Conservation (phyloP, 2,113 vertebrate genomes). For the Sceloporus tristichus region DNA sequence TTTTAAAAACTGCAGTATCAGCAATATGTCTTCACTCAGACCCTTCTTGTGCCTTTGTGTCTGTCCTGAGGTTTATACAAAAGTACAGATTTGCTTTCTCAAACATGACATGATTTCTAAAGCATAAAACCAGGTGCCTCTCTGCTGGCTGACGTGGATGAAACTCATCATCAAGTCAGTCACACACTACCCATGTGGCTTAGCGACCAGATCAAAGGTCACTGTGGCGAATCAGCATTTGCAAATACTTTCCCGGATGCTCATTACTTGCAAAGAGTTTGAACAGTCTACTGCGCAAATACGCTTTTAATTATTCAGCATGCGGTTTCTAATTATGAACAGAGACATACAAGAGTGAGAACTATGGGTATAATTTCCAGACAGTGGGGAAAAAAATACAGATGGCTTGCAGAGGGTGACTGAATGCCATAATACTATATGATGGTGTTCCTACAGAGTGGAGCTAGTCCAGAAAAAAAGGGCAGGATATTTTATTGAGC, state of each 20-base stretch:
- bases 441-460: not conserved
- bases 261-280: not conserved
- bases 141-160: conserved; percentile 34
- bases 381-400: not conserved
- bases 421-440: not conserved
- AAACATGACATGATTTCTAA: conserved; percentile 35
- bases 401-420: not conserved
- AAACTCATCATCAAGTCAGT: not conserved
- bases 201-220: conserved; percentile 21
- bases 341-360: conserved; percentile 1
- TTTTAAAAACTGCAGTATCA: not conserved
- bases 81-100: conserved; percentile 13
- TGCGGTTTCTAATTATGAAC: conserved; percentile 27
- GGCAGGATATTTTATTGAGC: not conserved
- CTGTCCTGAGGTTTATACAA: not conserved
- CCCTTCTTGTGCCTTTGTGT: not conserved
- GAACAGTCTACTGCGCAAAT: not conserved
- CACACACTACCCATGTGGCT: conserved; percentile 8
- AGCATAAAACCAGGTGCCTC: conserved; percentile 3
- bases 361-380: not conserved
- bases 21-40: not conserved
- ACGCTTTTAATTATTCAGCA: not conserved
- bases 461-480: not conserved
- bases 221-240: conserved; percentile 19
- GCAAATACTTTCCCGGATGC: not conserved